Evolutionary conservation across 1,140 invertebrate genomes (phyloP).

Genomic region (Drosophila bocqueti): DNA sequence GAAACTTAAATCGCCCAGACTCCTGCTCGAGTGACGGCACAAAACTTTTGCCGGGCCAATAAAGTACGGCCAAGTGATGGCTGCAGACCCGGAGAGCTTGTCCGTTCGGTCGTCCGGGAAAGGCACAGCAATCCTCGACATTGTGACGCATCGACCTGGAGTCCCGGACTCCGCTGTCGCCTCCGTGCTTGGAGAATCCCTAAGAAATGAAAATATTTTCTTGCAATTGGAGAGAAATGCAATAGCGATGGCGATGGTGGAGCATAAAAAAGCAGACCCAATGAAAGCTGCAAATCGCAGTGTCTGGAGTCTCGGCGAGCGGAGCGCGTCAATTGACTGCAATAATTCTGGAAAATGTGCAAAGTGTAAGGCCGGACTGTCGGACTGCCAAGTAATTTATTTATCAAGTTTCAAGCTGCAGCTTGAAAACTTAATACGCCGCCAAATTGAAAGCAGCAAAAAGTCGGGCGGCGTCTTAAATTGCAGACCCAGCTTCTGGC

Average conservation of each 20-base stretch:
- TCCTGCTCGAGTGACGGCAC: conserved; percentile 55
- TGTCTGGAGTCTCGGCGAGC: conserved; percentile 30
- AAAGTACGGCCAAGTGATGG: conserved; percentile 41
- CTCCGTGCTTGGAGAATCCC: conserved; percentile 3
- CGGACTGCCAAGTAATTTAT: conserved; percentile 74
- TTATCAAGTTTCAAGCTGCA: conserved; percentile 82
- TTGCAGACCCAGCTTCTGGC: conserved; percentile 1
- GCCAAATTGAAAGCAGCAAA: conserved; percentile 73
- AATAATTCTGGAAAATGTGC: conserved; percentile 78
- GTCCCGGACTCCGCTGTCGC: not conserved
- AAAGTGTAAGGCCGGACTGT: conserved; percentile 64
- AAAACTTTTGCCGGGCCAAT: conserved; percentile 64
- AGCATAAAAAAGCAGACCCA: conserved; percentile 39
- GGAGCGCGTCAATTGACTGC: conserved; percentile 77
- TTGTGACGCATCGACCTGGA: conserved; percentile 28
- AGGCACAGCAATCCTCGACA: conserved; percentile 11
- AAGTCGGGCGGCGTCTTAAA: conserved; percentile 28
- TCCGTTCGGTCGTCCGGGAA: conserved; percentile 6
- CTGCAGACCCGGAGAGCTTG: conserved; percentile 2
- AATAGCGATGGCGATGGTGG: not conserved
- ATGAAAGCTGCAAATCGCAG: conserved; percentile 62
- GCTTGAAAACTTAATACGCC: conserved; percentile 81
- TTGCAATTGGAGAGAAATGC: conserved; percentile 32
- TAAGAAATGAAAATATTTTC: conserved; percentile 74
- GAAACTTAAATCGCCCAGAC: conserved; percentile 60